Percentiles rank a stretch among this genome's conserved stretches.
phyloP scores from a whole-genome alignment of 2,797 vertebrate species.

The Valencia hispanica region DNA sequence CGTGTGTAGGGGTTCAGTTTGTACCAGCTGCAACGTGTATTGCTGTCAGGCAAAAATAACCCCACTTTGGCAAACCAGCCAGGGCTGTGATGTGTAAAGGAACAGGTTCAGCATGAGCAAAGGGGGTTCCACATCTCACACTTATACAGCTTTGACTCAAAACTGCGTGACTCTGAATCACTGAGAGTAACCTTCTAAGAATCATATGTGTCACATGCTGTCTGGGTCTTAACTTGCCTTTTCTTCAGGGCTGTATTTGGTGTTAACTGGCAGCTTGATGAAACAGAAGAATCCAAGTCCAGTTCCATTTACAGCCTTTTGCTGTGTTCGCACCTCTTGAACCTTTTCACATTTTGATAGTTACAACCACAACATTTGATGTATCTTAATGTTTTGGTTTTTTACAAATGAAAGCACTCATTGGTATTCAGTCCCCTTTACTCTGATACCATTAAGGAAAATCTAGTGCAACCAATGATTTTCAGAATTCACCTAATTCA shows the following conservation, averaged over 20 bases:
- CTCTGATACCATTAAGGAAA: too few species aligned
- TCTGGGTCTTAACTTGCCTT: not conserved
- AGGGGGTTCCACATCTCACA: conserved; percentile 13
- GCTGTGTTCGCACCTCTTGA: too few species aligned
- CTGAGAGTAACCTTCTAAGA: not conserved
- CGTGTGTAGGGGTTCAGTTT: conserved; percentile 60
- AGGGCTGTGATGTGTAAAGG: conserved; percentile 1
- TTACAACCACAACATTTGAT: too few species aligned
- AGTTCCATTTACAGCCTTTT: not conserved
- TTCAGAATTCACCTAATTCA: not conserved
- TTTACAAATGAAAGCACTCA: not conserved
- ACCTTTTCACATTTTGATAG: too few species aligned
- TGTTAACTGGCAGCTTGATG: not conserved
- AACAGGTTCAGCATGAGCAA: conserved; percentile 1
- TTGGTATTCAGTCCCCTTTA: too few species aligned
- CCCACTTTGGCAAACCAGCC: conserved; percentile 13
- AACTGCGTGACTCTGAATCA: conserved; percentile 51
- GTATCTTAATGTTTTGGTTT: not conserved
- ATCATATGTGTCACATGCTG: not conserved
- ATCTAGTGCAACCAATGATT: not conserved
- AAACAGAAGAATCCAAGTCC: not conserved
- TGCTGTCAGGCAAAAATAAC: conserved; percentile 74
- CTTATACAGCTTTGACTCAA: conserved; percentile 17
- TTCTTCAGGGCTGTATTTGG: not conserved
- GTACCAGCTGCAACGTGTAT: conserved; percentile 64